Evolutionary conservation across 2,113 vertebrate species (phyloP), one percentile per base, ranked within the genome.

Genomic region (Miniopterus natalensis): DNA sequence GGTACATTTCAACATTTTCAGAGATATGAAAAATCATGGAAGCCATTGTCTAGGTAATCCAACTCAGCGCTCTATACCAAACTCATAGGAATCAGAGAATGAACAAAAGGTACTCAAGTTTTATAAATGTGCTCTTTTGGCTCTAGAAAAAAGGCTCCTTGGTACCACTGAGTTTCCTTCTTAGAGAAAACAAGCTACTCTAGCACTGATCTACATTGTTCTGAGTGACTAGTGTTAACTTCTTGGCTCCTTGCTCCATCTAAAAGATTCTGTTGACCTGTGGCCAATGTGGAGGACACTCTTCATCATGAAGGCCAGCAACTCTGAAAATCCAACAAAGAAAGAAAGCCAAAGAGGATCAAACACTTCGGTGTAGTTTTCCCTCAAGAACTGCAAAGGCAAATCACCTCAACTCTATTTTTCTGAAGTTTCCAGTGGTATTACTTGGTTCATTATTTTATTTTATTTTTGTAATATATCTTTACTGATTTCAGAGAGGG

Each of bases 1-100:
- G 78, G 65, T 42, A 84, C 29, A 27, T 91, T 93, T 90, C 77
- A 94, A 81, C 55, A 21, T 95, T 90, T 92, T 90, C 83, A 90
- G 0, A 71, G 77, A 92, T 83, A 31, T 61, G 66, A 40, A 92
- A 94, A 95, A 88, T 90, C 81, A 96, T 27, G 63, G 90, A 93
- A 92, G 79, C 79, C 66, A 93, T 0, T 81, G 70, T 61, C 84
- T 31, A 40, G 51, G 27, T 47, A 96, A 95, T 13, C 9, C 59
- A 86, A 81, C 57, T 91, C 21, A 1, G 45, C 3, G 3, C 3
- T 21, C 49, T 40, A 40, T 36, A 92, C 85, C n/a, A 90, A 83
- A 84, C 25, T 51, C 61, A 92, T 9, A 75, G 59, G n/a, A 78
- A 70, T 31, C 47, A 81, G 25, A 40, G 25, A 5, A 61, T 31